Percentiles rank a stretch among this genome's conserved stretches.
Conservation (phyloP, 2,888 invertebrate species). For the Athripsodes cinereus region DNA sequence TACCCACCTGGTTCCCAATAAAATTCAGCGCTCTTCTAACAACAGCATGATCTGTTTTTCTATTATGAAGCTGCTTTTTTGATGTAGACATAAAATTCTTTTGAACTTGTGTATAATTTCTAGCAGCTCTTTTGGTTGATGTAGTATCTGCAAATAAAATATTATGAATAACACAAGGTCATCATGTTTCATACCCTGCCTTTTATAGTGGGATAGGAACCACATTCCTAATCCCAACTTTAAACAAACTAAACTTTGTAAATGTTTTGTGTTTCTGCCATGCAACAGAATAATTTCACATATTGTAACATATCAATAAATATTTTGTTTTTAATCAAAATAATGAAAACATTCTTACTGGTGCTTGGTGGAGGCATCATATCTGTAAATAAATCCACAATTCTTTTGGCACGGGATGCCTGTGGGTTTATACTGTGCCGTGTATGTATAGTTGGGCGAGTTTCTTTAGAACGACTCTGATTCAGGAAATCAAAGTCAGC, state of each 20-base stretch:
- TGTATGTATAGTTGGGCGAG: not conserved
- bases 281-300: not conserved
- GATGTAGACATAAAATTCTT: slow-evolving; percentile 15
- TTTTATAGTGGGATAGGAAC: too few relatives aligned
- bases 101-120: not conserved
- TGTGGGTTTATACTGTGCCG: not conserved
- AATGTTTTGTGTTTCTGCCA: too few relatives aligned
- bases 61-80: slow-evolving; percentile 11
- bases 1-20: slow-evolving; percentile 8
- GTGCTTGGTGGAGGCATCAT: slow-evolving; percentile 5
- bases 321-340: not conserved
- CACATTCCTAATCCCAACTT: too few relatives aligned
- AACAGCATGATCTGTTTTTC: slow-evolving; percentile 12
- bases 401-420: slow-evolving; percentile 9
- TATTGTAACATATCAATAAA: not conserved
- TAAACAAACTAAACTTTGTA: too few relatives aligned
- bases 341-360: slow-evolving; percentile 5
- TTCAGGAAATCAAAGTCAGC: slow-evolving; percentile 10
- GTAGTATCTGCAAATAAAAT: slow-evolving; percentile 11
- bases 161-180: too few relatives aligned
- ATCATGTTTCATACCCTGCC: too few relatives aligned
- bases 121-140: not conserved
- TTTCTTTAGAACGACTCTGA: not conserved
- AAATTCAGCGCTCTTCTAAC: slow-evolving; percentile 18
- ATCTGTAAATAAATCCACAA: slow-evolving; percentile 15